Conservation (phyloP, 2,113 vertebrate species). For the Machaerirhynchus nigripectus region DNA sequence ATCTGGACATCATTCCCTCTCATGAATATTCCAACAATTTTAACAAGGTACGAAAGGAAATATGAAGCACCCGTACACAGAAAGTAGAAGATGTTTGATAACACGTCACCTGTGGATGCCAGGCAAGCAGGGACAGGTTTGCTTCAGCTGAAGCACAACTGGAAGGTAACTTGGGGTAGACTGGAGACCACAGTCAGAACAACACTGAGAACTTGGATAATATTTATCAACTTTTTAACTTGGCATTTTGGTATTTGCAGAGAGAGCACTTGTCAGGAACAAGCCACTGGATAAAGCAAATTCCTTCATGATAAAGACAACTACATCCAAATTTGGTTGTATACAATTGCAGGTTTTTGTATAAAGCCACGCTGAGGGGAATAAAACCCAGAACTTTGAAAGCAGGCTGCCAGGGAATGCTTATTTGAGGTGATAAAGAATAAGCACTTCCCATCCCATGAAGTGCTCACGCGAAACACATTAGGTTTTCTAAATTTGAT, state of each 20-base stretch:
- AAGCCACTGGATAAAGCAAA: not conserved
- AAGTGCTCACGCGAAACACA: not conserved
- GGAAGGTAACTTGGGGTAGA: not conserved
- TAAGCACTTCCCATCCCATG: not conserved
- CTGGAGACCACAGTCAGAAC: not conserved
- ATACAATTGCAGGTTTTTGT: not conserved
- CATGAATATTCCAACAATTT: conserved; percentile 85
- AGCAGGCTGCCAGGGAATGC: not conserved
- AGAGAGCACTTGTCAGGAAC: not conserved
- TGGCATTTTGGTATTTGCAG: not conserved
- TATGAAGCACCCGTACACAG: conserved; percentile 24
- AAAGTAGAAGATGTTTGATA: conserved; percentile 16
- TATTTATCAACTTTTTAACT: not conserved
- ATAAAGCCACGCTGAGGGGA: not conserved
- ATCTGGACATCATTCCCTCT: conserved; percentile 81
- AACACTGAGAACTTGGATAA: not conserved
- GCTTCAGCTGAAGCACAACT: not conserved
- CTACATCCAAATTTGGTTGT: not conserved
- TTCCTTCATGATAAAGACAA: not conserved
- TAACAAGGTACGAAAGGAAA: conserved; percentile 69
- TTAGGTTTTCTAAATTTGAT: not conserved
- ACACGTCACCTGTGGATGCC: conserved; percentile 23
- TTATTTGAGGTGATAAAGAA: not conserved
- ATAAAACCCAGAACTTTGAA: not conserved
- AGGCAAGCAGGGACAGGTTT: conserved; percentile 23